Evolutionary conservation across 2,113 vertebrate genomes (phyloP).

Genomic region (Malurus elegans): DNA sequence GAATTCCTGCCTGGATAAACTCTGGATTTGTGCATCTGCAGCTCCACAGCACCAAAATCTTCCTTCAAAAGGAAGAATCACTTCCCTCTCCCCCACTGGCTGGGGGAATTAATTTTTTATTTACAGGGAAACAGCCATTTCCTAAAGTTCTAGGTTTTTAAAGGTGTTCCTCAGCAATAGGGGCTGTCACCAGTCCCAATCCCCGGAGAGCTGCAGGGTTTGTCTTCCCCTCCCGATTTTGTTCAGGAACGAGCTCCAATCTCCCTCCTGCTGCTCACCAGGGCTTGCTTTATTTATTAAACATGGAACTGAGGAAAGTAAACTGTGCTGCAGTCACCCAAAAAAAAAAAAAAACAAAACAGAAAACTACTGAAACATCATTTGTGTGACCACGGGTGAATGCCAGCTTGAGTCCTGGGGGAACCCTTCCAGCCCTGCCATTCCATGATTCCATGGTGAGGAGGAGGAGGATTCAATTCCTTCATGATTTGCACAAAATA

Average conservation of each 20-base stretch:
- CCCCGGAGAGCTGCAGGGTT: not conserved
- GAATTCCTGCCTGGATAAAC: not conserved
- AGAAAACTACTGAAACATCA: not conserved
- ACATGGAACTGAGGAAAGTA: not conserved
- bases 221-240: not conserved
- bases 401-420: not conserved
- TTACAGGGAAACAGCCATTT: not conserved
- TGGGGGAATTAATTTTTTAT: not conserved
- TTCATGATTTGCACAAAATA: not conserved
- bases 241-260: not conserved
- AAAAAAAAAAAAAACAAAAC: accelerated
- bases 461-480: not conserved
- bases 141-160: not conserved
- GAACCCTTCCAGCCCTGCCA: not conserved
- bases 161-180: not conserved
- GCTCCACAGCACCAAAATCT: not conserved
- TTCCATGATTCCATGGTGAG: not conserved
- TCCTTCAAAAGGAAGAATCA: not conserved
- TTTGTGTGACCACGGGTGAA: accelerated
- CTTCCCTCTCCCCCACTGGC: not conserved
- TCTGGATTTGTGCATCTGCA: not conserved
- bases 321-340: not conserved
- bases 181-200: not conserved
- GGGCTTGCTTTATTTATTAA: not conserved
- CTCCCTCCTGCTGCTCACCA: not conserved